phyloP scores from a whole-genome alignment of 2,113 vertebrate species.

The Eulacestoma nigropectus region DNA sequence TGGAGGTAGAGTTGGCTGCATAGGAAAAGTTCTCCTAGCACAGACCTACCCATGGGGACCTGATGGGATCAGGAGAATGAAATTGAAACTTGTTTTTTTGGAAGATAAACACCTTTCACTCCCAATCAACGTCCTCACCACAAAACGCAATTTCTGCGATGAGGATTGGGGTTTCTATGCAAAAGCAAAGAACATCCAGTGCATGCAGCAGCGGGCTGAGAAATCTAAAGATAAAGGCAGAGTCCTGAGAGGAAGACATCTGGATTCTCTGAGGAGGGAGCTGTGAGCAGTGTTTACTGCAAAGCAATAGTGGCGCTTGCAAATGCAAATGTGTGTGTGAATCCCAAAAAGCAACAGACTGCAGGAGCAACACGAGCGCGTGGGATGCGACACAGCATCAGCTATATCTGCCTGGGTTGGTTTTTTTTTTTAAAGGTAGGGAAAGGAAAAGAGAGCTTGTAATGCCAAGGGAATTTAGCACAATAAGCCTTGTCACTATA shows the following conservation, averaged over 20 bases:
- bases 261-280: conserved; percentile 7
- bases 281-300: conserved; percentile 29
- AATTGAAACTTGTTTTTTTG: not conserved
- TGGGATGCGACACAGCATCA: conserved; percentile 21
- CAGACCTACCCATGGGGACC: not conserved
- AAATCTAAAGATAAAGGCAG: not conserved
- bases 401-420: not conserved
- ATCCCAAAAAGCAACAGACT: conserved; percentile 56
- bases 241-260: not conserved
- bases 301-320: conserved; percentile 39
- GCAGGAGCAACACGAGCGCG: conserved; percentile 12
- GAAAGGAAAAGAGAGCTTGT: not conserved
- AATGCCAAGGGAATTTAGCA: conserved; percentile 23
- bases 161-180: rapidly evolving
- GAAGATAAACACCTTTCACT: not conserved
- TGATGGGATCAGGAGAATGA: not conserved
- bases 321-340: conserved; percentile 52
- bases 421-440: not conserved
- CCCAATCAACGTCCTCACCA: not conserved
- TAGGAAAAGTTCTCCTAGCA: not conserved
- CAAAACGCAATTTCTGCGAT: rapidly evolving
- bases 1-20: not conserved
- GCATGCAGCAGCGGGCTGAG: not conserved
- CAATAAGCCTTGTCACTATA: not conserved
- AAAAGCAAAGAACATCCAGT: not conserved